Evolutionary conservation across 2,113 vertebrate species (phyloP).

Genomic region (Leptosomus discolor): DNA sequence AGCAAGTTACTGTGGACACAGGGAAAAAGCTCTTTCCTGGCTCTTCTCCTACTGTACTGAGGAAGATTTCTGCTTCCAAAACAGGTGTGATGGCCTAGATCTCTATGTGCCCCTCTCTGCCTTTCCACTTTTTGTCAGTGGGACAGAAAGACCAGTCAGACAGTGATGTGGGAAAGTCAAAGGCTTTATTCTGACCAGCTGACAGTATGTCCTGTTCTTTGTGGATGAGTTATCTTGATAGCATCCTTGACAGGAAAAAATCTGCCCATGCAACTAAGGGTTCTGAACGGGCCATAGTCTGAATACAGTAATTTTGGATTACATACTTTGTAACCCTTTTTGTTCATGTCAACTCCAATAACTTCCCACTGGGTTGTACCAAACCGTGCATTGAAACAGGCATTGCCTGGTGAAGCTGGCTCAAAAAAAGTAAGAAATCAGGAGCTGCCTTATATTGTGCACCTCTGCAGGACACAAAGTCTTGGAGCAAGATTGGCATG

Average conservation of each 20-base stretch:
- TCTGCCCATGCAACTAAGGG: background rate
- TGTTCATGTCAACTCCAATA: background rate
- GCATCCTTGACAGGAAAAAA: background rate
- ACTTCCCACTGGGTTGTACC: background rate
- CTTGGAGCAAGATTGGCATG: background rate
- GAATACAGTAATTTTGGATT: background rate
- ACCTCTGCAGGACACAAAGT: background rate
- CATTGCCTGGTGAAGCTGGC: background rate
- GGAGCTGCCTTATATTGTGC: background rate
- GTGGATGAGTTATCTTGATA: background rate
- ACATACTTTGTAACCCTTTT: background rate
- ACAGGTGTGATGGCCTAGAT: background rate
- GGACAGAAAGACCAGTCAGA: background rate
- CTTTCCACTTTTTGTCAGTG: background rate
- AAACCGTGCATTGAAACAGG: background rate
- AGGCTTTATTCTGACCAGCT: background rate
- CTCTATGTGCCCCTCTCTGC: background rate
- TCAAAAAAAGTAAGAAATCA: background rate
- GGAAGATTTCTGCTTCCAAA: background rate
- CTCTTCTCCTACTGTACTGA: background rate
- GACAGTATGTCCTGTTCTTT: background rate
- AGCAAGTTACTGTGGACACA: background rate
- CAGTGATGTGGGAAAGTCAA: background rate
- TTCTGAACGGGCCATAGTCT: background rate
- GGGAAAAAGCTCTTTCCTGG: background rate